Evolutionary conservation across 2,888 invertebrate genomes (phyloP).

Genomic region (Drosophila pseudotakahashii): DNA sequence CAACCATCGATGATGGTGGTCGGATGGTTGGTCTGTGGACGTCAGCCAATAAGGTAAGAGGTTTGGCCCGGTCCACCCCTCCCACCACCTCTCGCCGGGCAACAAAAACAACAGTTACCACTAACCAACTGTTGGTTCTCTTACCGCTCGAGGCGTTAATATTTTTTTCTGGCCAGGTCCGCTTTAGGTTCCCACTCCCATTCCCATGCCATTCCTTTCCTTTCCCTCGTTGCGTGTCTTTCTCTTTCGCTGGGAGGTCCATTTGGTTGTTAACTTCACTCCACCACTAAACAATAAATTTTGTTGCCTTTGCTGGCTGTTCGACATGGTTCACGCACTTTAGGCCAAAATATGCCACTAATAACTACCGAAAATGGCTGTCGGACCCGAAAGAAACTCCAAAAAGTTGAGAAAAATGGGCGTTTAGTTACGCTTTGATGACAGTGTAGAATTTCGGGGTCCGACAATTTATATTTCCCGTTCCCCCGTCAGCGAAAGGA

Average conservation of each 20-base stretch:
- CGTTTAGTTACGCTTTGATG: constrained; percentile 84
- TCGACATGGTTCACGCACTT: constrained; percentile 81
- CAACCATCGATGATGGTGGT: constrained; percentile 69
- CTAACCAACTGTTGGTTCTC: constrained; percentile 48
- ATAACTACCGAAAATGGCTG: constrained; percentile 79
- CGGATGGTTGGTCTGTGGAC: constrained; percentile 71
- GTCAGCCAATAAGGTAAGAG: constrained; percentile 76
- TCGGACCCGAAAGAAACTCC: constrained; percentile 44
- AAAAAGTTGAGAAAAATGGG: constrained; percentile 76
- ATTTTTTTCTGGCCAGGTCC: constrained; percentile 63
- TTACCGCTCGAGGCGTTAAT: constrained; percentile 73
- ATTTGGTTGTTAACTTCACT: constrained; percentile 76
- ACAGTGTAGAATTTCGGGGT: constrained; percentile 78
- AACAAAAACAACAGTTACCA: constrained; percentile 72
- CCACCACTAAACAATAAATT: constrained; percentile 72
- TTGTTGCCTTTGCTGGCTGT: constrained; percentile 63
- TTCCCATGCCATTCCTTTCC: constrained; percentile 42
- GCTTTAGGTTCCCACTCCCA: constrained; percentile 51
- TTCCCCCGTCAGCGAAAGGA: constrained; percentile 35
- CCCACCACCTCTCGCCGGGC: constrained; percentile 35
- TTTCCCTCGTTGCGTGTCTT: constrained; percentile 67
- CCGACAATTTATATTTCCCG: constrained; percentile 75
- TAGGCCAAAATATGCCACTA: constrained; percentile 80
- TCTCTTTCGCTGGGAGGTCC: constrained; percentile 70
- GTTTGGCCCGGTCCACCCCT: constrained; percentile 38